Percentiles rank a stretch among this genome's conserved stretches.
These are phyloP conservation scores for Andrena marginata DNA, from an alignment of 2,888 invertebrate species.

Conservation along the genomic window DNA sequence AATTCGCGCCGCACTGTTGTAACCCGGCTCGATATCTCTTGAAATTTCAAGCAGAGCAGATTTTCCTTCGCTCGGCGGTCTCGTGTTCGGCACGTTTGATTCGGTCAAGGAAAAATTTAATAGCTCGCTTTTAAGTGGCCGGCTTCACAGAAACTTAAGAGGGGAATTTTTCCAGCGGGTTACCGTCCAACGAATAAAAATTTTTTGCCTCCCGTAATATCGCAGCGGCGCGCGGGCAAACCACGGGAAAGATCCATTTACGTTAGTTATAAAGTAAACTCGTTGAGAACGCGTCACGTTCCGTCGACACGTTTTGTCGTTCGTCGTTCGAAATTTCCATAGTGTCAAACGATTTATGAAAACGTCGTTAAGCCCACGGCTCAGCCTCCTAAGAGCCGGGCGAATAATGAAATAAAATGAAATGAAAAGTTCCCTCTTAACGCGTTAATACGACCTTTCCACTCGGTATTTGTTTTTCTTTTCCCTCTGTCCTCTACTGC, in stretches of 20 bases:
- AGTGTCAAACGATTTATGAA: constrained; percentile 25
- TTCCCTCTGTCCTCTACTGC: not conserved
- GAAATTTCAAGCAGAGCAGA: not conserved
- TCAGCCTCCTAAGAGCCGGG: not conserved
- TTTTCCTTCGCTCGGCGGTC: not conserved
- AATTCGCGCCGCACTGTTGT: not conserved
- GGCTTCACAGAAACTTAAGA: not conserved
- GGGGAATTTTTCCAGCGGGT: constrained; percentile 5
- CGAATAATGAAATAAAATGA: constrained; percentile 28
- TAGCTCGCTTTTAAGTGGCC: not conserved
- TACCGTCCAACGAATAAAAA: constrained; percentile 17
- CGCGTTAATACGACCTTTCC: not conserved
- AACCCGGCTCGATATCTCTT: too few relatives aligned
- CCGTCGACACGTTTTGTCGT: constrained; percentile 29
- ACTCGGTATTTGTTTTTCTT: constrained; percentile 2
- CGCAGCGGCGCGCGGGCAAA: not conserved
- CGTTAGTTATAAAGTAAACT: constrained; percentile 39
- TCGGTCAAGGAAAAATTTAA: not conserved
- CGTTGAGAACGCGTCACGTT: constrained; percentile 31
- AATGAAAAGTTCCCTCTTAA: constrained; percentile 7
- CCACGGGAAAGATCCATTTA: constrained; percentile 27
- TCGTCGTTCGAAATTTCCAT: constrained; percentile 19
- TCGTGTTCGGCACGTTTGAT: not conserved
- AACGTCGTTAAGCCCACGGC: constrained; percentile 3
- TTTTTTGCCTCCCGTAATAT: constrained; percentile 13